A percentile compares a stretch with the other conserved stretches of the same genome.
Conservation (phyloP, 2,113 vertebrate species). For the Mionectes macconnelli region DNA sequence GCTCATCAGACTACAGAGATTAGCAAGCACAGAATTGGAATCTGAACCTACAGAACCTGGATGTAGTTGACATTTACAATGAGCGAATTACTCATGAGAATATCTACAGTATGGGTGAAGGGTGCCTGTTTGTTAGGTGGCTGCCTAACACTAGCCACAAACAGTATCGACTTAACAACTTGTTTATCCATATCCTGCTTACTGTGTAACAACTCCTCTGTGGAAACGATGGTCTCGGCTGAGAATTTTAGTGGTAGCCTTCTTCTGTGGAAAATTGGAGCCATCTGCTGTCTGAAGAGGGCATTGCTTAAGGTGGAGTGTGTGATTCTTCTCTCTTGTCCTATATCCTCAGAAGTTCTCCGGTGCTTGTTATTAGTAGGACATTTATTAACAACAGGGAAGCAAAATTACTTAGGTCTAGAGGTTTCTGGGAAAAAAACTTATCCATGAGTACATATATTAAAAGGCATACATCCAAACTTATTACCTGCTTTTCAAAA, state of each 20-base stretch:
- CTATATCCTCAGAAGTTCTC: background rate
- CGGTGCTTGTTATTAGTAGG: background rate
- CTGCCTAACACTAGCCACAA: background rate
- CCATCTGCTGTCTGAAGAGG: conserved; percentile 70
- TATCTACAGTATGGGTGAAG: background rate
- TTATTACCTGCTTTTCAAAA: background rate
- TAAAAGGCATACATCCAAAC: background rate
- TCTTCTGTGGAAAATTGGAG: conserved; percentile 65
- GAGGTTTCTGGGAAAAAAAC: background rate
- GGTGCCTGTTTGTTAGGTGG: background rate
- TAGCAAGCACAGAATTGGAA: background rate
- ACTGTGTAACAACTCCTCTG: background rate
- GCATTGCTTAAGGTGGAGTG: background rate
- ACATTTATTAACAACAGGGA: background rate
- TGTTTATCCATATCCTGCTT: background rate
- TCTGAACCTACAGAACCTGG: background rate
- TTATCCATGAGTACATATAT: background rate
- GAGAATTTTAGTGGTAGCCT: background rate
- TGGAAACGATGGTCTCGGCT: background rate
- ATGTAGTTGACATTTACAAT: background rate
- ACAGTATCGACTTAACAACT: background rate
- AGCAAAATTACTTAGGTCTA: background rate
- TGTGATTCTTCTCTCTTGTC: background rate
- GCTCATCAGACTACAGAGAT: background rate
- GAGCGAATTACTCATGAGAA: background rate